Conservation (phyloP, 92 coral and sea anemone species). For the Paragorgia papillata region DNA sequence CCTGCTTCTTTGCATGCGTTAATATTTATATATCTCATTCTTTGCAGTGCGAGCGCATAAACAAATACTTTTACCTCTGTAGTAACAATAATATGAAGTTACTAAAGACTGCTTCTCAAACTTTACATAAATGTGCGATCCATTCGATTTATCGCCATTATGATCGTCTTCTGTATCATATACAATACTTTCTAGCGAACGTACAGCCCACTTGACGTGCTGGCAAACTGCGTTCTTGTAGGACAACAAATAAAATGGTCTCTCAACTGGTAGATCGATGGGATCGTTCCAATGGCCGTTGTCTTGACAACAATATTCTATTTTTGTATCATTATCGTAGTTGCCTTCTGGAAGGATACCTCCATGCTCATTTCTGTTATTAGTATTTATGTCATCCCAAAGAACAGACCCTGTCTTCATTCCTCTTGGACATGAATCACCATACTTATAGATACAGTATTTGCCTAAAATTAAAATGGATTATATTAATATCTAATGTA, state of each 20-base stretch:
- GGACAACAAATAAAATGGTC: conserved; percentile 14
- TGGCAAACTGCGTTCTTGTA: not conserved
- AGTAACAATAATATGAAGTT: conserved; percentile 8
- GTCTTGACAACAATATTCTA: conserved; percentile 16
- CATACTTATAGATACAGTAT: conserved; percentile 10
- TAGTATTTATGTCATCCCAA: not conserved
- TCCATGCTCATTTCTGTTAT: not conserved
- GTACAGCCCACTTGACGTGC: conserved; percentile 3
- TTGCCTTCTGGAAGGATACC: conserved; percentile 7
- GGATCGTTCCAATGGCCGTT: conserved; percentile 7
- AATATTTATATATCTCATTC: too few species aligned
- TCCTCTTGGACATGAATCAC: not conserved
- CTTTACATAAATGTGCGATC: not conserved
- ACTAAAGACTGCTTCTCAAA: not conserved
- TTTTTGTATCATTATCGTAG: not conserved
- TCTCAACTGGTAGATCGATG: conserved; percentile 13
- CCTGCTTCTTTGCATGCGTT: too few species aligned
- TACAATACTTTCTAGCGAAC: not conserved
- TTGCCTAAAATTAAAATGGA: not conserved
- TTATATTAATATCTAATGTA: not conserved
- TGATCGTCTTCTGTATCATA: conserved; percentile 6
- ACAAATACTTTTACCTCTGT: conserved; percentile 14
- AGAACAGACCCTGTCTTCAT: not conserved
- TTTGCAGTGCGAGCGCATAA: too few species aligned
- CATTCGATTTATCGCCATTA: not conserved